phyloP scores from a whole-genome alignment of 2,888 invertebrate species.

The Callosobruchus maculatus region DNA sequence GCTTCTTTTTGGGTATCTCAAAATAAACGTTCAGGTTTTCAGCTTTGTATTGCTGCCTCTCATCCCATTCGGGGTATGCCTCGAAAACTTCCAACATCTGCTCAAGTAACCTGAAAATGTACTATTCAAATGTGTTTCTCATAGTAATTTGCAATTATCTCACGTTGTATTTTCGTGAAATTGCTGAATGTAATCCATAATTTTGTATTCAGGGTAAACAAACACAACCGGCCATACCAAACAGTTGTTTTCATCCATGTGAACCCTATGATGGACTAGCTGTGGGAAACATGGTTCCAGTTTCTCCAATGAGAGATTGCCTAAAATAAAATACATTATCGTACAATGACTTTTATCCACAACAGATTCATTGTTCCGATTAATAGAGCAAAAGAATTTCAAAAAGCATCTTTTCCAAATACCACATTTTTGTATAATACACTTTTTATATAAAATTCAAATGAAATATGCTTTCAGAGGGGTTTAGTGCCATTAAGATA shows the following conservation, averaged over 20 bases:
- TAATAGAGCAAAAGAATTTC: no score
- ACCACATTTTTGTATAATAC: no score
- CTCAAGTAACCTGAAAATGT: slow-evolving; percentile 53
- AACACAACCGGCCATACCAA: slow-evolving; percentile 87
- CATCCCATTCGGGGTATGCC: slow-evolving; percentile 71
- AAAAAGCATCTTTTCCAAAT: no score
- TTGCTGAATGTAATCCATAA: slow-evolving; percentile 82
- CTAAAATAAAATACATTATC: background rate
- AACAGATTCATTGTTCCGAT: no score
- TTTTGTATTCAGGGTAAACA: slow-evolving; percentile 82
- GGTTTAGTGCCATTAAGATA: no score
- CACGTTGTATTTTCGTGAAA: slow-evolving; percentile 71
- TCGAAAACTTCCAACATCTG: slow-evolving; percentile 66
- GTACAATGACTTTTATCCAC: background rate
- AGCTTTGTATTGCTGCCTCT: slow-evolving; percentile 59
- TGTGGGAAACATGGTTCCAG: slow-evolving; percentile 65
- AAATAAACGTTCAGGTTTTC: slow-evolving; percentile 67
- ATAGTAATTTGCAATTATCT: slow-evolving; percentile 15
- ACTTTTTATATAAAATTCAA: no score
- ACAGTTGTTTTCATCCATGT: slow-evolving; percentile 55
- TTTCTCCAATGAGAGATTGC: slow-evolving; percentile 50
- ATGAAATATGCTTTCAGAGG: no score
- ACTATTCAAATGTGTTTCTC: background rate
- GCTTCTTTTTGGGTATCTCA: slow-evolving; percentile 60
- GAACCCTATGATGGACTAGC: slow-evolving; percentile 61